Evolutionary conservation across 53 echinoderm and acorn worm genomes (phyloP).

Genomic region (Temnopleurus reevesii): DNA sequence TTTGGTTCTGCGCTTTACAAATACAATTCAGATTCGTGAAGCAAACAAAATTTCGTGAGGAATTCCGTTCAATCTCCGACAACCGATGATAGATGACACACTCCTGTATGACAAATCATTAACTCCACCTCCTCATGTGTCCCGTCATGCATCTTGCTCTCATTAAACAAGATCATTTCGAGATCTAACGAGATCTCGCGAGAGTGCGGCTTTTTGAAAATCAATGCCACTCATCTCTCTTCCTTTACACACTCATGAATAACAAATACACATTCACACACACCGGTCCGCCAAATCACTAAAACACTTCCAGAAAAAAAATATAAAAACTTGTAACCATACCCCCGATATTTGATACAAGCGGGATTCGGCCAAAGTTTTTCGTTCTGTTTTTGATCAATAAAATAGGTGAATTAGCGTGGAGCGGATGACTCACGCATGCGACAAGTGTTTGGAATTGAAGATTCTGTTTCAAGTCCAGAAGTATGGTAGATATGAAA

Average conservation of each 20-base stretch:
- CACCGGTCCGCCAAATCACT: constrained; percentile 7
- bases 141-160: constrained; percentile 14
- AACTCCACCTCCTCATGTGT: constrained; percentile 22
- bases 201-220: constrained; percentile 5
- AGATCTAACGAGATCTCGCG: not conserved
- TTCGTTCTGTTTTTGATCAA: not conserved
- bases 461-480: constrained; percentile 23
- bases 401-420: constrained; percentile 16
- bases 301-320: constrained; percentile 3
- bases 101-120: not conserved
- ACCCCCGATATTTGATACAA: not conserved
- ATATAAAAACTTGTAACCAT: constrained; percentile 25
- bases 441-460: constrained; percentile 35
- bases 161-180: constrained; percentile 35
- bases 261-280: constrained; percentile 1
- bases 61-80: not conserved
- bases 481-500: not conserved
- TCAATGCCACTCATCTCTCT: constrained; percentile 34
- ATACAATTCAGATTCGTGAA: not conserved
- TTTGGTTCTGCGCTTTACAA: not conserved
- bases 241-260: constrained; percentile 18
- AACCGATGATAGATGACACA: constrained; percentile 7
- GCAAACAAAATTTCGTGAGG: not conserved
- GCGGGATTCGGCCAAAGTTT: constrained; percentile 16
- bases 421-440: not conserved